These are phyloP conservation scores for Lymantria monacha DNA, from an alignment of 2,888 invertebrate genomes.

Conservation along the genomic window DNA sequence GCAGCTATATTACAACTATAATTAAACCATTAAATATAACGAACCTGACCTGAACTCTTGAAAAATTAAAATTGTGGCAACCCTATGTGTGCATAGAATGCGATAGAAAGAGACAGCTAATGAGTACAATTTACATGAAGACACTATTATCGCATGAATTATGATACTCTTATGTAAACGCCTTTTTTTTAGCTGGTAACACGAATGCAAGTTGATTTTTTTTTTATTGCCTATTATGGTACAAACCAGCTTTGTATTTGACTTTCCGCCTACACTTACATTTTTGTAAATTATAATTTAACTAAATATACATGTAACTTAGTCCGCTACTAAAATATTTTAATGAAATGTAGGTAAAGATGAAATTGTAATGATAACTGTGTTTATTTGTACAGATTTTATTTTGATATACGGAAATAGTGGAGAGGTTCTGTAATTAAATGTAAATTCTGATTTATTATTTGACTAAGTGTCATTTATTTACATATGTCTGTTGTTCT, in stretches of 20 bases:
- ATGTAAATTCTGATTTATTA: too few species aligned
- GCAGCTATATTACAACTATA: too few species aligned
- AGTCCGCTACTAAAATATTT: slow-evolving; percentile 15
- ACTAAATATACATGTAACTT: slow-evolving; percentile 23
- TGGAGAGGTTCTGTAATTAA: too few species aligned
- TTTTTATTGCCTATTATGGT: slow-evolving; percentile 57
- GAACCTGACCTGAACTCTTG: too few species aligned
- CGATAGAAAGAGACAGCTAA: slow-evolving; percentile 60
- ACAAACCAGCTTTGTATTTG: slow-evolving; percentile 55
- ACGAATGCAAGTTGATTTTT: slow-evolving; percentile 46
- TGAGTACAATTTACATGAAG: slow-evolving; percentile 71
- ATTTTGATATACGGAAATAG: background rate
- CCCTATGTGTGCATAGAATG: slow-evolving; percentile 37
- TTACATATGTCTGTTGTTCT: too few species aligned
- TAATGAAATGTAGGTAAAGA: slow-evolving; percentile 17
- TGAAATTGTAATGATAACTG: slow-evolving; percentile 9
- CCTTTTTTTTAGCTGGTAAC: slow-evolving; percentile 46
- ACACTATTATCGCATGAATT: slow-evolving; percentile 65
- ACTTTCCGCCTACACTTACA: slow-evolving; percentile 52
- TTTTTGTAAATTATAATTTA: slow-evolving; percentile 50
- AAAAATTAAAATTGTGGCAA: background rate
- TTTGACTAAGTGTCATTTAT: too few species aligned
- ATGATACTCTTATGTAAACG: slow-evolving; percentile 57
- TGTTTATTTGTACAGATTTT: background rate
- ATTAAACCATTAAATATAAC: too few species aligned